Percentiles rank a stretch among this genome's conserved stretches.
These are phyloP conservation scores for Malurus cyaneus DNA, from an alignment of 2,113 vertebrate genomes.

Conservation along the genomic window DNA sequence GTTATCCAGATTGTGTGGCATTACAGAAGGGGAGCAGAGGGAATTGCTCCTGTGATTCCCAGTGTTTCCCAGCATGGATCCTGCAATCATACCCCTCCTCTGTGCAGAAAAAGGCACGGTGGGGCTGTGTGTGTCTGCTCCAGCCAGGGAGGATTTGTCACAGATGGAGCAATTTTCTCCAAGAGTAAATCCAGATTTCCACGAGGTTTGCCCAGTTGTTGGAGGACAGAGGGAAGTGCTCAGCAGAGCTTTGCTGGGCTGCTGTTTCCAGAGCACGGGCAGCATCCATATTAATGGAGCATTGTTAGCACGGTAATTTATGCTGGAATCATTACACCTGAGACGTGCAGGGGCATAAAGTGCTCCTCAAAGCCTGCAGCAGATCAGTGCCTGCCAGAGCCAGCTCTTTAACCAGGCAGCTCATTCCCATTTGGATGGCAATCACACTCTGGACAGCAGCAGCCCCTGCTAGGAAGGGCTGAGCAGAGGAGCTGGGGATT, in stretches of 20 bases:
- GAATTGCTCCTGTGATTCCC: not conserved
- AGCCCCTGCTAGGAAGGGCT: not conserved
- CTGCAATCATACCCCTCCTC: not conserved
- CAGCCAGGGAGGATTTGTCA: not conserved
- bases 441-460: not conserved
- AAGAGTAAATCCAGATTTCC: not conserved
- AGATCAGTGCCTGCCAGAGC: not conserved
- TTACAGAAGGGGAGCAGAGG: not conserved
- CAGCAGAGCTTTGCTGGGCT: not conserved
- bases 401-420: not conserved
- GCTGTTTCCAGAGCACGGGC: not conserved
- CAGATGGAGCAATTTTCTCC: not conserved
- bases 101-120: fast-evolving
- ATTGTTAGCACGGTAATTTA: conserved; percentile 14
- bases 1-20: not conserved
- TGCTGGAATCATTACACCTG: conserved; percentile 30
- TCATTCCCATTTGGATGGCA: not conserved
- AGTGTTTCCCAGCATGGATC: not conserved
- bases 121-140: not conserved
- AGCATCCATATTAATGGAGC: conserved; percentile 27
- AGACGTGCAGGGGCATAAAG: not conserved
- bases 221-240: not conserved
- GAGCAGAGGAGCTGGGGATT: not conserved
- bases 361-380: not conserved
- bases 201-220: not conserved